phyloP scores from a whole-genome alignment of 2,888 invertebrate species.

The Pristionchus maxplancki region DNA sequence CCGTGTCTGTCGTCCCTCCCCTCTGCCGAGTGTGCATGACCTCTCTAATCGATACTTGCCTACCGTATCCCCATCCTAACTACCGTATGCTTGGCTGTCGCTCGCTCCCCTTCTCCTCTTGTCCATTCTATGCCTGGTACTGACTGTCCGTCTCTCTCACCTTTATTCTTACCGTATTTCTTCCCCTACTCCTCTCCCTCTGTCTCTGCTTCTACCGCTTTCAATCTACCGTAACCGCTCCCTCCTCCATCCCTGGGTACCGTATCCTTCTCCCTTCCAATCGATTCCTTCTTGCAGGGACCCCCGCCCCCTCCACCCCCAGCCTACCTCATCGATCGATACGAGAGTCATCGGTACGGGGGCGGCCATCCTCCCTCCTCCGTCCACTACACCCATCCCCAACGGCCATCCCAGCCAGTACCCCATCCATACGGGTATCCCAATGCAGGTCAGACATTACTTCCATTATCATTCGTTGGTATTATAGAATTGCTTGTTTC shows the following conservation, averaged over 20 bases:
- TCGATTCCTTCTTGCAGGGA: constrained; percentile 52
- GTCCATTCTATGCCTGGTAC: background rate
- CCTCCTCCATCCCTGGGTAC: background rate
- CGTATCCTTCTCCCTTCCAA: background rate
- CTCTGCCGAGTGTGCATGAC: constrained; percentile 1
- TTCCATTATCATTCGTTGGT: too few relatives aligned
- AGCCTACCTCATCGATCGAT: constrained; percentile 64
- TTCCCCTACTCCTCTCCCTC: background rate
- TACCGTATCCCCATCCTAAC: background rate
- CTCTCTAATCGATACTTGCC: background rate
- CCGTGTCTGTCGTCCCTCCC: background rate
- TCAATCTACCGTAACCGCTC: background rate
- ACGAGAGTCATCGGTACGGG: constrained; percentile 63
- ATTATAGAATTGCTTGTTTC: too few relatives aligned
- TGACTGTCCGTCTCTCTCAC: constrained; percentile 27
- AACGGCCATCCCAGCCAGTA: constrained; percentile 53
- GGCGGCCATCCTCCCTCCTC: background rate
- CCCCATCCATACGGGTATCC: constrained; percentile 53
- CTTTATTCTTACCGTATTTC: constrained; percentile 13
- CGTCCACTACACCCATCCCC: constrained; percentile 34
- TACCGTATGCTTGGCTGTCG: background rate
- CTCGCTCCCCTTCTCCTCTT: constrained; percentile 8
- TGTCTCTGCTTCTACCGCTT: constrained; percentile 36
- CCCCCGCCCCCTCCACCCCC: constrained; percentile 58
- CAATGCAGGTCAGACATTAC: constrained; percentile 38